phyloP scores from a whole-genome alignment of 2,113 vertebrate genomes.

The Rousettus leschenaultii region DNA sequence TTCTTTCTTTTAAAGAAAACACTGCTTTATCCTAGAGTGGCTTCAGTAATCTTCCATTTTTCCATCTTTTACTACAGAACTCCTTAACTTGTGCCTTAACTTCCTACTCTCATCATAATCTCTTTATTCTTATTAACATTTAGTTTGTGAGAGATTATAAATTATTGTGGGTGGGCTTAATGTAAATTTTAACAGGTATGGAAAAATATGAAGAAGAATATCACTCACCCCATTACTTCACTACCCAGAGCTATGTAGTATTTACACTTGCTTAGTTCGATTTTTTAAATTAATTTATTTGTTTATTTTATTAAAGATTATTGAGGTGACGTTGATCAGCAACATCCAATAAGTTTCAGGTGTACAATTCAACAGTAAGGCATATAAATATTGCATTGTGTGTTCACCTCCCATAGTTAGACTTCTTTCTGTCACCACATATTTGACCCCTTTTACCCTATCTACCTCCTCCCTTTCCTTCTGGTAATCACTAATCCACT shows the following conservation, averaged over 20 bases:
- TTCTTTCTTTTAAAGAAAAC: background rate
- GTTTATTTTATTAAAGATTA: too few relatives aligned
- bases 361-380: too few relatives aligned
- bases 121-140: conserved; percentile 8
- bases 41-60: background rate
- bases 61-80: background rate
- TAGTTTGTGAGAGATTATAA: background rate
- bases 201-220: background rate
- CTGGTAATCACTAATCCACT: too few relatives aligned
- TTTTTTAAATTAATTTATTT: too few relatives aligned
- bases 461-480: too few relatives aligned
- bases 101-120: background rate
- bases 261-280: background rate
- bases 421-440: too few relatives aligned
- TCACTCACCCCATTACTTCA: background rate
- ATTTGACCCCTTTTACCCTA: too few relatives aligned
- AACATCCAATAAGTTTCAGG: too few relatives aligned
- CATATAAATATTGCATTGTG: too few relatives aligned
- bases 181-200: background rate
- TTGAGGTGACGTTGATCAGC: too few relatives aligned
- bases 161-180: background rate
- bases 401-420: too few relatives aligned
- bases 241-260: background rate
- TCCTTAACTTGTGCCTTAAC: background rate
- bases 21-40: background rate